These are phyloP conservation scores for Apolygus lucorum DNA, from an alignment of 1,140 invertebrate species.

Conservation along the genomic window DNA sequence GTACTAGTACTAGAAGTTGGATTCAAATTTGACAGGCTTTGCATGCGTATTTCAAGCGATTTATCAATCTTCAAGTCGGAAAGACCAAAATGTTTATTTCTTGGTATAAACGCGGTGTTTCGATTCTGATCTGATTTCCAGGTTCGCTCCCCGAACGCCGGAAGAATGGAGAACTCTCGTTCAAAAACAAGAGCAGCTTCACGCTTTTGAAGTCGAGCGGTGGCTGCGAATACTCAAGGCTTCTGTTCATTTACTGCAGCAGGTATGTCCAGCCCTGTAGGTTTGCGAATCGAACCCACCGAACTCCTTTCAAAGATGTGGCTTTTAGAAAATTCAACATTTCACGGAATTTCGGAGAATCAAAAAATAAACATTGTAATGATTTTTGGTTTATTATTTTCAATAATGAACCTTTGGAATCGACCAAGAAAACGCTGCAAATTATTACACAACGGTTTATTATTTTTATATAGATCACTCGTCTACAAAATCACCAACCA, in stretches of 20 bases:
- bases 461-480: too few relatives aligned
- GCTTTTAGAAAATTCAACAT: background rate
- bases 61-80: background rate
- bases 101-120: background rate
- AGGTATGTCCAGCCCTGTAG: slow-evolving; percentile 20
- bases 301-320: background rate
- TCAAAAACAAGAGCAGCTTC: slow-evolving; percentile 63
- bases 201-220: slow-evolving; percentile 62
- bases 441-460: too few relatives aligned
- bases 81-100: background rate
- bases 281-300: background rate
- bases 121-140: slow-evolving; percentile 34
- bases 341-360: background rate
- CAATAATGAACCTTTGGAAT: too few relatives aligned
- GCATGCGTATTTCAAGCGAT: background rate
- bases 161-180: slow-evolving; percentile 67
- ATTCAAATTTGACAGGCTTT: background rate
- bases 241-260: slow-evolving; percentile 49
- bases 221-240: slow-evolving; percentile 65
- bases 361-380: background rate
- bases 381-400: too few relatives aligned
- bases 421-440: too few relatives aligned
- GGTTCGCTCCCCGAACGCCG: slow-evolving; percentile 53
- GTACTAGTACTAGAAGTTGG: background rate
- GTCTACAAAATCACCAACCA: too few relatives aligned